These are phyloP conservation scores for Entomyzon cyanotis DNA, from an alignment of 2,113 vertebrate genomes.

Conservation along the genomic window DNA sequence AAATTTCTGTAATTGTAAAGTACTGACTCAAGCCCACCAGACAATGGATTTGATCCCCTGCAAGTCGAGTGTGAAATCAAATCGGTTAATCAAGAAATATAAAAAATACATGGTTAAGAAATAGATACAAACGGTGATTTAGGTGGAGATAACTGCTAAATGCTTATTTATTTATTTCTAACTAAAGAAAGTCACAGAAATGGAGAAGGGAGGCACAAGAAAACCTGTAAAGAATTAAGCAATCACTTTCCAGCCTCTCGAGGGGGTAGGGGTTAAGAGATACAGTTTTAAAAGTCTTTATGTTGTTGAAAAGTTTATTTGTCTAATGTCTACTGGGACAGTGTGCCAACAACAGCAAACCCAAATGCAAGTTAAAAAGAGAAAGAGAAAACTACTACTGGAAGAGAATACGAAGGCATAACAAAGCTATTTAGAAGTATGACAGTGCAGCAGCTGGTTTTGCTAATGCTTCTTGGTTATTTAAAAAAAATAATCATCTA, in stretches of 20 bases:
- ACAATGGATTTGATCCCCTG: neutral
- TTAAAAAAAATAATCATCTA: constrained; percentile 16
- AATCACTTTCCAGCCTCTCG: neutral
- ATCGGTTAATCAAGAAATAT: neutral
- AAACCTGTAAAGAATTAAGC: constrained; percentile 13
- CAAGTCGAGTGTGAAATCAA: neutral
- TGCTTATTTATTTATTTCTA: neutral
- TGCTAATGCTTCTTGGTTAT: constrained; percentile 28
- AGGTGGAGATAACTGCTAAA: neutral
- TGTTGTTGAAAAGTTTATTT: constrained; percentile 40
- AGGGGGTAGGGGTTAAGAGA: neutral
- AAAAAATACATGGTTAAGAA: neutral
- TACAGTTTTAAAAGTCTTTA: neutral
- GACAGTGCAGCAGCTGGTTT: constrained; percentile 51
- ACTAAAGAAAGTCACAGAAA: neutral
- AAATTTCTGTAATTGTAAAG: neutral
- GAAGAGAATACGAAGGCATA: constrained; percentile 7
- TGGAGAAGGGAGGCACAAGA: neutral
- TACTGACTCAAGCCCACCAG: neutral
- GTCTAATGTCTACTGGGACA: neutral
- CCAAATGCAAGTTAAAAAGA: neutral
- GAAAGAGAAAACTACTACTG: neutral
- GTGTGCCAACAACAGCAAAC: constrained; percentile 50
- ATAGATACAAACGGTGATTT: neutral
- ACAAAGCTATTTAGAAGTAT: constrained; percentile 38